These are phyloP conservation scores for Tauraco hartlaubi DNA, from an alignment of 2,797 vertebrate genomes.

Conservation along the genomic window DNA sequence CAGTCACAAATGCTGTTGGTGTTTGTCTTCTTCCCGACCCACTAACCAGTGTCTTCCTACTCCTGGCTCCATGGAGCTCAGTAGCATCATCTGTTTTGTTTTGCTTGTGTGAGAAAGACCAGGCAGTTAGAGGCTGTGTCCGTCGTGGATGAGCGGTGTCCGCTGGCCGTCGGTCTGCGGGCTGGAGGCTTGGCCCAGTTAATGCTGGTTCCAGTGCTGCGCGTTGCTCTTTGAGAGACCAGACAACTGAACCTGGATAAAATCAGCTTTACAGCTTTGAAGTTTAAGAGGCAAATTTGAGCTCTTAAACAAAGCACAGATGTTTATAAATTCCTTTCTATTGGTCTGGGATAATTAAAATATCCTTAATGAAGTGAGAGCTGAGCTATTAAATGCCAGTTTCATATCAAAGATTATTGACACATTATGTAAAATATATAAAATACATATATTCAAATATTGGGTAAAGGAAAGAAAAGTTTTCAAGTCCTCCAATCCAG, in stretches of 20 bases:
- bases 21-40: neutral
- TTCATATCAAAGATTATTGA: conserved; percentile 59
- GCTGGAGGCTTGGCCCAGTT: neutral
- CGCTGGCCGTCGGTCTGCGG: neutral
- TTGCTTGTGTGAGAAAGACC: neutral
- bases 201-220: neutral
- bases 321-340: conserved; percentile 67
- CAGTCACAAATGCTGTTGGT: neutral
- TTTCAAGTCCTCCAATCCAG: neutral
- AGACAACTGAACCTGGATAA: conserved; percentile 73
- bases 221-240: neutral
- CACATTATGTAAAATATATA: conserved; percentile 46
- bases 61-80: neutral
- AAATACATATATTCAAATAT: conserved; percentile 40
- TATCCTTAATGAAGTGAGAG: conserved; percentile 68
- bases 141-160: accelerated
- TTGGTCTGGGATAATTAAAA: conserved; percentile 68
- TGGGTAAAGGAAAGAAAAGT: neutral
- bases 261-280: conserved; percentile 71
- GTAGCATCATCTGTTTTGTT: neutral
- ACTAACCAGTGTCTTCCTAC: neutral
- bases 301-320: conserved; percentile 71
- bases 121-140: neutral
- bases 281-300: conserved; percentile 69
- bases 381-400: conserved; percentile 57